Evolutionary conservation across 2,113 vertebrate genomes (phyloP).

Genomic region (Leiothrix lutea): DNA sequence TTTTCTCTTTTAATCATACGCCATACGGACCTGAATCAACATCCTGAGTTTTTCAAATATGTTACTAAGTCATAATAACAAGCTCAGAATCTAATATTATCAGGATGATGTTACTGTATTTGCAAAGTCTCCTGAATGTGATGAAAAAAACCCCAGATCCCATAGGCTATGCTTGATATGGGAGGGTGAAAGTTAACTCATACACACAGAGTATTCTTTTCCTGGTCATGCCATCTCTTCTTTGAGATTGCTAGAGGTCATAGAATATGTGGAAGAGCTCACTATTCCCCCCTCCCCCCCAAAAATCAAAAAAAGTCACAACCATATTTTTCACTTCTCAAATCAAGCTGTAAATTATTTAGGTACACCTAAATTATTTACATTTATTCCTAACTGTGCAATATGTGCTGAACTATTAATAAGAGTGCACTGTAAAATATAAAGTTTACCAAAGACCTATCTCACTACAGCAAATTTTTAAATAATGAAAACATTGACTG

Average conservation of each 20-base stretch:
- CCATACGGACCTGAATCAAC: constrained; percentile 31
- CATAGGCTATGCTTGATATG: not conserved
- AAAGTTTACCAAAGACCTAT: not conserved
- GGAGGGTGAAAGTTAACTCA: not conserved
- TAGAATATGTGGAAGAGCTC: not conserved
- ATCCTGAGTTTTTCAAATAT: not conserved
- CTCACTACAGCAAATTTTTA: not conserved
- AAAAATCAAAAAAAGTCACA: not conserved
- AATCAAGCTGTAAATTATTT: not conserved
- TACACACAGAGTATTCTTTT: not conserved
- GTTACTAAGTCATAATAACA: constrained; percentile 10
- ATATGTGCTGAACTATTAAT: not conserved
- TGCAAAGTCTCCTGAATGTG: not conserved
- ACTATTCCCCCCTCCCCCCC: not conserved
- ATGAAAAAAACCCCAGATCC: not conserved
- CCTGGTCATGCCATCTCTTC: not conserved
- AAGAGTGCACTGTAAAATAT: not conserved
- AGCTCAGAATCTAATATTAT: not conserved
- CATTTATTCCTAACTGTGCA: not conserved
- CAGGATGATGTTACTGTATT: not conserved
- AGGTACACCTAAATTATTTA: not conserved
- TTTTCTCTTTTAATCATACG: not conserved
- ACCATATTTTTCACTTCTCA: not conserved
- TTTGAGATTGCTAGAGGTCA: not conserved
- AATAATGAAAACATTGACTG: not conserved